Percentiles rank a stretch among this genome's conserved stretches.
phyloP scores from a whole-genome alignment of 92 coral and sea anemone genomes.

The Actinernus sp. region DNA sequence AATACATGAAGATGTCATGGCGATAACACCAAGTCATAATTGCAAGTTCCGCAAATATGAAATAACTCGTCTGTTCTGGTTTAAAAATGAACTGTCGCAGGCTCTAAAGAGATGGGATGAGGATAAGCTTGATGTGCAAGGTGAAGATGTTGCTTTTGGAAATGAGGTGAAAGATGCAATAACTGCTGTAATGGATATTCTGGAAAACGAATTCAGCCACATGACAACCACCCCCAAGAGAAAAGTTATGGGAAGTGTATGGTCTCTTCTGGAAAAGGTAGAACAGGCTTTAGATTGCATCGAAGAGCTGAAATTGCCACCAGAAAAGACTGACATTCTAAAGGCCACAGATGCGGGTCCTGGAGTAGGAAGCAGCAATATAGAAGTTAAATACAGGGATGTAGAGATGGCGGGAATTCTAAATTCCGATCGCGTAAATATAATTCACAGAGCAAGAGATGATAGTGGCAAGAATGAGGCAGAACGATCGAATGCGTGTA shows the following conservation, averaged over 20 bases:
- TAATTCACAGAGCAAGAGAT: conserved; percentile 54
- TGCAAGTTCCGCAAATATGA: conserved; percentile 60
- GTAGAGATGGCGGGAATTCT: no score
- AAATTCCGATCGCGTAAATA: no score
- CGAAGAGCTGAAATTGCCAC: no score
- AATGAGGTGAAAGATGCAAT: conserved; percentile 20
- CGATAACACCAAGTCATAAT: conserved; percentile 10
- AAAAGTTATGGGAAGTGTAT: conserved; percentile 30
- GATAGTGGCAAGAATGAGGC: conserved; percentile 66
- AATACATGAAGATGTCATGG: conserved; percentile 57
- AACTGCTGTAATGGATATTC: conserved; percentile 8
- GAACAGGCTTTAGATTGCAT: neutral
- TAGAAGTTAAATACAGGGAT: no score
- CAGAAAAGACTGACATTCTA: conserved; percentile 3
- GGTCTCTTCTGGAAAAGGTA: conserved; percentile 4
- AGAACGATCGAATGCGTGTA: conserved; percentile 54
- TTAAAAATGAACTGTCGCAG: conserved; percentile 8
- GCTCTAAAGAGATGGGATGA: conserved; percentile 47
- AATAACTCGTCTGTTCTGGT: conserved; percentile 26
- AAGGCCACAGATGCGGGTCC: conserved; percentile 9
- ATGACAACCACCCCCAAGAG: conserved; percentile 14
- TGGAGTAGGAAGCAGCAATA: no score
- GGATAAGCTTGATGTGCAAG: neutral
- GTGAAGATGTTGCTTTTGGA: conserved; percentile 12
- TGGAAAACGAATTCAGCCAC: conserved; percentile 9